Base-by-base conservation (phyloP, 2,113 vertebrate species). In the Clarias batrachus region DNA sequence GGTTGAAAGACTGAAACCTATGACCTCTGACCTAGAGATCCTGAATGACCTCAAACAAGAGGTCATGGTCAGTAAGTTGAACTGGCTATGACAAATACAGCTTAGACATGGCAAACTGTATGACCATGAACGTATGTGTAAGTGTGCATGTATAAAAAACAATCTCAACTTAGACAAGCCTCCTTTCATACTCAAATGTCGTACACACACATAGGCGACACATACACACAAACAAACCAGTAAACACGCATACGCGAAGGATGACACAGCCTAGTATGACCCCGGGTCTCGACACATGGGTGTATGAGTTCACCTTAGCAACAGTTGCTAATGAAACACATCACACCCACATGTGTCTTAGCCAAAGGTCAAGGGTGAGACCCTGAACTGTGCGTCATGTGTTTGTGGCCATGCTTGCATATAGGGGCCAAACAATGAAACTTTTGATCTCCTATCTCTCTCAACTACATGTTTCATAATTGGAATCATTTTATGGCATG, bases 171-270 rank as follows among this genome's bases (percentile, higher is more conserved):
- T 74, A 74, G 8, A 74, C 71, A 74, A 23, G 19, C 10, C 70
- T 41, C 37, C 70, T 48, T 48, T 74, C 21, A 13, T 48, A 25
- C 9, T 74, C 10, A 12, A 48, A 52, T 25, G 4, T 2, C 11
- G 21, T 77, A 54, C 16, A 88, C 4, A 85, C 14, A 84, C 23
- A 76, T 59, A 83, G 73, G 57, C 33, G 66, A 17, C 3, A 41
- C 63, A 85, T 54, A 63, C 63, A 92, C 19, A 96, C 97, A 48
- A 48, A 97, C 78, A 83, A 60, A 79, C 33, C 85, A 12, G 10
- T 12, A 21, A 63, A 62, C 62, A 63, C 21, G 62, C 2, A 30
- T 76, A 81, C 4, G 41, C 97, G 3, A 37, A 97, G 94, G 97
- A 97, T 41, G 62, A 92, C 25, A 96, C 96, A 48, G 27, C 66